Base-by-base conservation (phyloP, 1,140 invertebrate species). In the Nylanderia fulva region DNA sequence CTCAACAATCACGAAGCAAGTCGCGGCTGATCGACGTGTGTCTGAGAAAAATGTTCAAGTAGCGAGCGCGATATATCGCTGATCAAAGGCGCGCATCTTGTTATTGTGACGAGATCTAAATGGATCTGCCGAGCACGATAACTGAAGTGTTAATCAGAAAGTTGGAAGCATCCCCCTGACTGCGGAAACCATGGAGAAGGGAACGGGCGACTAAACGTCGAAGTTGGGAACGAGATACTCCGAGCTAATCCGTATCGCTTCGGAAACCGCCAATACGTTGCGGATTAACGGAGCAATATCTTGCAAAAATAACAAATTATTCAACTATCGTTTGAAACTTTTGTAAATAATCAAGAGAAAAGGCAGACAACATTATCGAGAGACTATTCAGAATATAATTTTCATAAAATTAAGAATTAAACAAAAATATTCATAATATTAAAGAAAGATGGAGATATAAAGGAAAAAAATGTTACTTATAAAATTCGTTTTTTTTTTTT, bases 211-310 rank as follows among this genome's bases (percentile, higher is more conserved):
- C 72, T 84, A 63, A 84, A 84, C 58, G 66, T 82, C 77, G 24
- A 82, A 82, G 66, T 82, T 72, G 66, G 52, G 11, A 72, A 82
- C 77, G 66, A 82, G 77, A 82, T 82, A 82, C 33, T 72, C 77
- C 66, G 66, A 58, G 18, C 54, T 72, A 72, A 71, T 80, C 66
- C 66, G 66, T 72, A 60, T 82, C 77, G 64, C 52, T 72, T 82
- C 77, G 56, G 27, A 45, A 72, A 82, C 48, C 66, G 77, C 66
- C 52, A 58, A 82, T 82, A 58, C 66, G 76, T 13, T 52, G 48
- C 66, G 52, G 66, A 72, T 82, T 56, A n/a, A 71, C 33, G 36
- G n/a, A 8, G 24, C 66, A 45, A 72, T 72, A 33, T 21, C 39
- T 7, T 27, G 18, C 4, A 39, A 15, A 71, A 80, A 42, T 45